Conservation (phyloP, 2,888 invertebrate species). For the Gryllus longicercus region DNA sequence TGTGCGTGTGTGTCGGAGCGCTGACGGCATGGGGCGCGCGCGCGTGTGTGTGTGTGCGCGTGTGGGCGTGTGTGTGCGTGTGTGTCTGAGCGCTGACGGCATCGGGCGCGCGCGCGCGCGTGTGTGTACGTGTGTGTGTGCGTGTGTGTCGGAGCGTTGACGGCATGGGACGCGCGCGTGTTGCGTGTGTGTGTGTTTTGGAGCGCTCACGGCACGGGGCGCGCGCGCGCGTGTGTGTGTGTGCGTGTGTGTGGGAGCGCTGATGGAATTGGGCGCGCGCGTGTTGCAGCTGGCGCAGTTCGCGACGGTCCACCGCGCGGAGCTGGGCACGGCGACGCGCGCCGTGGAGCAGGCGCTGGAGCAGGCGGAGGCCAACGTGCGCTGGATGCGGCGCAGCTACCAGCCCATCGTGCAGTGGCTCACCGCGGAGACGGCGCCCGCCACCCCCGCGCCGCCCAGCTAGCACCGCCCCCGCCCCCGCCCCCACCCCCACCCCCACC, state of each 20-base stretch:
- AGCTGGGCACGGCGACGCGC: constrained; percentile 62
- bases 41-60: too few relatives aligned
- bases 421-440: constrained; percentile 35
- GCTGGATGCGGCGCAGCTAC: constrained; percentile 78
- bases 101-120: too few relatives aligned
- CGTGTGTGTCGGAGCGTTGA: too few relatives aligned
- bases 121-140: too few relatives aligned
- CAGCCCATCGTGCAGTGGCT: constrained; percentile 74
- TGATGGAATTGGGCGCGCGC: constrained; percentile 26
- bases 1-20: too few relatives aligned
- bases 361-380: constrained; percentile 73
- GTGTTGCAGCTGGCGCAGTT: constrained; percentile 64
- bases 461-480: neutral
- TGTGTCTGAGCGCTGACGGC: too few relatives aligned
- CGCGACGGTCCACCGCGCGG: constrained; percentile 58
- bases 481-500: neutral
- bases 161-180: too few relatives aligned
- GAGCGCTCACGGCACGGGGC: too few relatives aligned
- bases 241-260: too few relatives aligned
- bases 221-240: too few relatives aligned
- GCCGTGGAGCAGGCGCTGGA: constrained; percentile 78
- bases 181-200: too few relatives aligned
- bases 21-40: constrained; percentile 25
- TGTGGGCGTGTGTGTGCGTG: too few relatives aligned
- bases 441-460: neutral